Base-by-base conservation (phyloP, 2,888 invertebrate genomes). In the Euproctis similis region DNA sequence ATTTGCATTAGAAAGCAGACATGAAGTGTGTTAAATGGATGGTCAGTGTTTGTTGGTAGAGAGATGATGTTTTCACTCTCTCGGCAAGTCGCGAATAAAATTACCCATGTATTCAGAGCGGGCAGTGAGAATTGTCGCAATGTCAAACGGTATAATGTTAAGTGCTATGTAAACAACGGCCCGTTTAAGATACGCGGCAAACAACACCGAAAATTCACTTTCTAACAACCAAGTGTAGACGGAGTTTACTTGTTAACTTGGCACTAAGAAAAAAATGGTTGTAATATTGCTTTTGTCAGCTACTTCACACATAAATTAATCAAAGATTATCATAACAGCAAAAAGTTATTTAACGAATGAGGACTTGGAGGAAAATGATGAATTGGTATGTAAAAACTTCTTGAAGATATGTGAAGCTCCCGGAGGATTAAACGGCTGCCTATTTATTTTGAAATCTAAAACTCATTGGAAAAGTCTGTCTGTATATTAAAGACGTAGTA, bases 81-180 rank as follows among this genome's bases (percentile, higher is more conserved):
- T 65, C 64, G 28, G 54, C 53, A 55, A 59, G 61, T 53, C 48
- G 72, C 60, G 62, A 75, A 69, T 60, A 61, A n/a, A n/a, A 67
- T 68, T 69, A 63, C 40, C 34, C 42, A 64, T 70, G 72, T 53
- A 75, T 73, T 65, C 54, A 53, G 74, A 71, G 61, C 67, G 58
- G 29, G 41, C 43, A 51, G 39, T 46, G n/a, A 14, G 52, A 53
- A 61, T 53, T 62, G 56, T 55, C 54, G 51, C 47, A 43, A 37
- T 26, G 28, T 27, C 42, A 49, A 49, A 53, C 38, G 45, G 37
- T 42, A 43, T 39, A 43, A 20, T 36, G 51, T 44, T 26, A 44
- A 54, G 53, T 54, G 52, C 38, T 37, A 42, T 47, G 31, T 45
- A 41, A 47, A 44, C 42, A 32, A 50, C n/a, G n/a, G n/a, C 31